Percentiles rank a stretch among this genome's conserved stretches.
Evolutionary conservation across 2,888 invertebrate genomes (phyloP).

Genomic region (Willowsia nigromaculata): DNA sequence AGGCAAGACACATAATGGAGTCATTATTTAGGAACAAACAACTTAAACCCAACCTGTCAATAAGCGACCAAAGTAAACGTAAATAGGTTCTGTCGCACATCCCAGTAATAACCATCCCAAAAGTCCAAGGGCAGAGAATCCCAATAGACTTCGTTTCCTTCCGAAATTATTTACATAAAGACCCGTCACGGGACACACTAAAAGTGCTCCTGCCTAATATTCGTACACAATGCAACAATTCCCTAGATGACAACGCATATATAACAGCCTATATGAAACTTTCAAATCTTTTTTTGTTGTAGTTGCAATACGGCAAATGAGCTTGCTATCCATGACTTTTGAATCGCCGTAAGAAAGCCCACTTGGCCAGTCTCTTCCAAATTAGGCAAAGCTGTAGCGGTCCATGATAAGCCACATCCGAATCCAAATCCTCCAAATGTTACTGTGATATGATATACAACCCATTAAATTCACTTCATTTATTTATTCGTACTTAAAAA

Average conservation of each 20-base stretch:
- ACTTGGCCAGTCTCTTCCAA: constrained; percentile 51
- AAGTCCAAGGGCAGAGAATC: constrained; percentile 83
- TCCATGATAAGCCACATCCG: constrained; percentile 60
- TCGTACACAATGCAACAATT: no score
- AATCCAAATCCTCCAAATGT: constrained; percentile 66
- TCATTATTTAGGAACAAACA: no score
- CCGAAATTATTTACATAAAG: constrained; percentile 82
- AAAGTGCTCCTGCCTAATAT: constrained; percentile 65
- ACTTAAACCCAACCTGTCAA: constrained; percentile 66
- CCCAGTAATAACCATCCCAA: constrained; percentile 84
- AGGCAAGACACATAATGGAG: no score
- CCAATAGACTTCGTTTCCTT: constrained; percentile 82
- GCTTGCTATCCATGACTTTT: constrained; percentile 65
- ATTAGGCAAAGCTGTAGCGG: constrained; percentile 60
- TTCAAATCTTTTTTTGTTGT: no score
- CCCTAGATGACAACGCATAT: no score
- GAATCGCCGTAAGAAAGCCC: constrained; percentile 21
- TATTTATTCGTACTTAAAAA: not conserved
- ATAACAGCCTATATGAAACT: no score
- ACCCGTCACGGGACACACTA: constrained; percentile 81
- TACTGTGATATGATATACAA: constrained; percentile 21
- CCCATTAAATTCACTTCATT: not conserved
- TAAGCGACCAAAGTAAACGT: constrained; percentile 67
- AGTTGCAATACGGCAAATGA: constrained; percentile 42
- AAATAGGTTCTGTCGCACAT: constrained; percentile 80